Evolutionary conservation across 2,113 vertebrate genomes (phyloP), one percentile per base, ranked within the genome.

Genomic region (Malaclemys terrapin): DNA sequence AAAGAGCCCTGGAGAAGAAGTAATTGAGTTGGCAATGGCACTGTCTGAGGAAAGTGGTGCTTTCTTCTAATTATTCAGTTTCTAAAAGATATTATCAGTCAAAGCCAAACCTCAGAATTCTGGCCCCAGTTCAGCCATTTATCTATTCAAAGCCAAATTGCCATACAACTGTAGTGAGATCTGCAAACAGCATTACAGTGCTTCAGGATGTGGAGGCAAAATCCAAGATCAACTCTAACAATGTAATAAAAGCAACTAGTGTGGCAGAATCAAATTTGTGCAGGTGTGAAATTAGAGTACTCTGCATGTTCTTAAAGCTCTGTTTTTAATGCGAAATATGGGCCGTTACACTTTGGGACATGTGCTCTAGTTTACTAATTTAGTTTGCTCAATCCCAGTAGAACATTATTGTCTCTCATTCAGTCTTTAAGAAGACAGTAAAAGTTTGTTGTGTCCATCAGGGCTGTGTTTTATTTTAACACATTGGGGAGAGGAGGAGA

Each of bases 261-360:
- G 7, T 82, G 91, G 83, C 96, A 96, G 95, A 95, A 29, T 62
- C 5, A 3, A 62, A 31, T 27, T 62, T 31, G 57, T 62, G 57
- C 57, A 62, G 57, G 57, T 62, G 96, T n/a, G 96, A 96, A 92
- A 87, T 93, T 85, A 75, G 92, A 84, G 83, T 92, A 35, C 88
- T 92, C 91, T 89, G 93, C 83, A 31, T 81, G 88, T 92, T 96
- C 93, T 92, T 95, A 95, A 93, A 87, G 92, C 87, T 94, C 96
- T 92, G 94, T 25, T 95, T 97, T 95, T 94, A 89, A 96, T 95
- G 97, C 96, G 89, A 86, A 93, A 90, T 87, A 94, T 97, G 95
- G 96, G 92, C 94, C 96, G 91, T 97, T 95, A 96, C 96, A 95
- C 95, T 88, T 92, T 20, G 50, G 27, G 96, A 93, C 95, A 96